phyloP scores from a whole-genome alignment of 2,113 vertebrate genomes.

The Cottus gobio region DNA sequence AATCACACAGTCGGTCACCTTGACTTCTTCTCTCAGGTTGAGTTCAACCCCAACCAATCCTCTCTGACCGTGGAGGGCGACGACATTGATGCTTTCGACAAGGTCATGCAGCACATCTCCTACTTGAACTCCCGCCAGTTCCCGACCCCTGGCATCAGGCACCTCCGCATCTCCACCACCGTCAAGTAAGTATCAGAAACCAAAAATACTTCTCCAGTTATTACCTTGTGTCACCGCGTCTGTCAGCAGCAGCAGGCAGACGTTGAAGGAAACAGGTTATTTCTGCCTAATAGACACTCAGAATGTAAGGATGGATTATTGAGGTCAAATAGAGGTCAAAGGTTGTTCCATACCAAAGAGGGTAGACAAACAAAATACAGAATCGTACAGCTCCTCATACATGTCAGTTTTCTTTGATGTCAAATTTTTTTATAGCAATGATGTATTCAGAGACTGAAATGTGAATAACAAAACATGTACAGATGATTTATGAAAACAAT shows the following conservation, averaged over 20 bases:
- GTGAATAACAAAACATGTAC: constrained; percentile 20
- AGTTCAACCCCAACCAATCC: constrained; percentile 90
- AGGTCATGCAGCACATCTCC: constrained; percentile 94
- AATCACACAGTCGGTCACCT: background rate
- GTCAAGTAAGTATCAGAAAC: constrained; percentile 84
- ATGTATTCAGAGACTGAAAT: background rate
- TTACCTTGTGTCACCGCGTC: background rate
- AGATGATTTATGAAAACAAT: background rate
- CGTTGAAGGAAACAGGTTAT: background rate
- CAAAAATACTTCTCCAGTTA: constrained; percentile 2
- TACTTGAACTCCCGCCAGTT: constrained; percentile 97
- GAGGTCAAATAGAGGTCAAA: constrained; percentile 42
- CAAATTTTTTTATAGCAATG: background rate
- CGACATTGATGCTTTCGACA: constrained; percentile 90
- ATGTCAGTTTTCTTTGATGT: constrained; percentile 28
- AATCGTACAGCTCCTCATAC: background rate
- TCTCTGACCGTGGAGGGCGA: constrained; percentile 90
- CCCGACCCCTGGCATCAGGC: constrained; percentile 94
- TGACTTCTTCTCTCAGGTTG: constrained; percentile 82
- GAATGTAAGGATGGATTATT: constrained; percentile 16
- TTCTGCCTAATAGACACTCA: constrained; percentile 20
- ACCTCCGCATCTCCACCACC: constrained; percentile 88
- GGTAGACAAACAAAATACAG: constrained; percentile 19
- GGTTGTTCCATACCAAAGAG: constrained; percentile 41
- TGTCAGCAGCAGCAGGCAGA: constrained; percentile 7